A percentile compares a stretch with the other conserved stretches of the same genome.
Conservation (phyloP, 2,888 invertebrate species). For the Tachina lurida region DNA sequence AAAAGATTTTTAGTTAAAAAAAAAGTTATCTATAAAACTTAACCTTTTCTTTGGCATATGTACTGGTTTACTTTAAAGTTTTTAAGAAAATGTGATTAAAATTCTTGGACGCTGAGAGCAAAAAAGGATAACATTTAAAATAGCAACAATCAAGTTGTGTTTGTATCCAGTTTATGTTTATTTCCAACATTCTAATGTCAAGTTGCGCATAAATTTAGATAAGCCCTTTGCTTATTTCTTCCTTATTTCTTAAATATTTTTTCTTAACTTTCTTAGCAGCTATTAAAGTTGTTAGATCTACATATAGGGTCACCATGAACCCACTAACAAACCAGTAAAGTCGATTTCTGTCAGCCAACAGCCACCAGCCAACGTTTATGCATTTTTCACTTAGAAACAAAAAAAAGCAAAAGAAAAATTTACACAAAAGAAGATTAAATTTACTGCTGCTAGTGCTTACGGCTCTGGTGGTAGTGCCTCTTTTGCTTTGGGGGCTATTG, state of each 20-base stretch:
- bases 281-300: constrained; percentile 2
- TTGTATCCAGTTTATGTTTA: constrained; percentile 26
- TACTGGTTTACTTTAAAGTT: too few species aligned
- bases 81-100: too few species aligned
- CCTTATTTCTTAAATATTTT: neutral
- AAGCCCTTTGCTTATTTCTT: constrained; percentile 33
- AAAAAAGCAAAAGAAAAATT: neutral
- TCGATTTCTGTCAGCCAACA: neutral
- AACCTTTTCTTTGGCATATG: too few species aligned
- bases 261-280: neutral
- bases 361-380: constrained; percentile 30
- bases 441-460: neutral
- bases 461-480: neutral
- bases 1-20: too few species aligned
- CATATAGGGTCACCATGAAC: neutral
- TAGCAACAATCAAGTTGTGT: constrained; percentile 33
- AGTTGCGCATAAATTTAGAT: constrained; percentile 62
- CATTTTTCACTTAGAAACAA: constrained; percentile 5
- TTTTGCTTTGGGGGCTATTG: neutral
- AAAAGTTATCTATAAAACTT: too few species aligned
- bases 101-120: neutral
- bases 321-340: constrained; percentile 30
- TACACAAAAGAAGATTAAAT: constrained; percentile 18
- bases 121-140: neutral
- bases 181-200: constrained; percentile 46